phyloP scores from a whole-genome alignment of 2,888 invertebrate species.

The Hydraecia micacea region DNA sequence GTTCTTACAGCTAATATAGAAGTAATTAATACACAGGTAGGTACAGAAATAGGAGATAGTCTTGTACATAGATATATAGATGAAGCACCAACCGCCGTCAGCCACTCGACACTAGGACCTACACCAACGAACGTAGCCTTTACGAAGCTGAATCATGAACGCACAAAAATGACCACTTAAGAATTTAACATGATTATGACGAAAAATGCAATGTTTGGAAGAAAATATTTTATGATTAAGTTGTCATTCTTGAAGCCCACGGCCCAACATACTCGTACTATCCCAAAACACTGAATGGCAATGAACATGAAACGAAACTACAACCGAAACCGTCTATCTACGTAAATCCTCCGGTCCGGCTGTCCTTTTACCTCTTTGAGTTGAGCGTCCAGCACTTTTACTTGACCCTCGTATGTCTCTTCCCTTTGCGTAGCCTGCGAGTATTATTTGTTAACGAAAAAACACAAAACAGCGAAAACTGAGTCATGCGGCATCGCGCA shows the following conservation, averaged over 20 bases:
- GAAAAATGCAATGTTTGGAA: not conserved
- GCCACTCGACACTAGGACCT: conserved; percentile 81
- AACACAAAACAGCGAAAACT: conserved; percentile 84
- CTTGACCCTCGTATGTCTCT: conserved; percentile 97
- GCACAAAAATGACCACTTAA: conserved; percentile 64
- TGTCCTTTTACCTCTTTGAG: conserved; percentile 96
- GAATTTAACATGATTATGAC: conserved; percentile 17
- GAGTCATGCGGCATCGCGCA: conserved; percentile 77
- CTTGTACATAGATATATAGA: conserved; percentile 83
- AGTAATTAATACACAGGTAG: conserved; percentile 82
- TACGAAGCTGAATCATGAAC: conserved; percentile 68
- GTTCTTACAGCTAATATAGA: conserved; percentile 81
- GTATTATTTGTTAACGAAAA: conserved; percentile 87
- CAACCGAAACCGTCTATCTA: conserved; percentile 87
- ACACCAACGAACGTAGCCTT: conserved; percentile 83
- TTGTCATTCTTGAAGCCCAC: conserved; percentile 65
- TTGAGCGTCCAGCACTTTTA: conserved; percentile 96
- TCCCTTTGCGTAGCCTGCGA: conserved; percentile 98
- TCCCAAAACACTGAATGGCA: conserved; percentile 80
- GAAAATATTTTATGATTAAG: conserved; percentile 32
- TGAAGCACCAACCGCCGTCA: conserved; percentile 90
- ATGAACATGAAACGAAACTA: conserved; percentile 84
- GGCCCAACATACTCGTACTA: conserved; percentile 70
- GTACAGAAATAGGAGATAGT: conserved; percentile 79
- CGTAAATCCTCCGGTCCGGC: conserved; percentile 72